phyloP scores from a whole-genome alignment of 2,797 vertebrate species.

The Myiotriccus ornatus region DNA sequence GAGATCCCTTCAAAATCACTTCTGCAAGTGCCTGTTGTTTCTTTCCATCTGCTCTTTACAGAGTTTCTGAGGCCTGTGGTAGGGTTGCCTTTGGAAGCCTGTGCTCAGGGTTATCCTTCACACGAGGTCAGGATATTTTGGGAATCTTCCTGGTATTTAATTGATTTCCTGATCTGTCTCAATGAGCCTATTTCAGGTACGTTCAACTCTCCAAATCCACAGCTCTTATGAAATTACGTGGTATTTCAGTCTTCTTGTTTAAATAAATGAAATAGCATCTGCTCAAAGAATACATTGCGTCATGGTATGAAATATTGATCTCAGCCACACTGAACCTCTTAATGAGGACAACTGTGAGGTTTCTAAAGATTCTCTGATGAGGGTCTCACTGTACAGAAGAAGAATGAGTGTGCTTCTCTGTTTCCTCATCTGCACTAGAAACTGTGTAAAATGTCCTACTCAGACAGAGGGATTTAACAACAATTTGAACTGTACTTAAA shows the following conservation, averaged over 20 bases:
- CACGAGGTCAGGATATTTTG: not conserved
- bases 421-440: not conserved
- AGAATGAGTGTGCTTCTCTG: not conserved
- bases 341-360: not conserved
- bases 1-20: not conserved
- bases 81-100: not conserved
- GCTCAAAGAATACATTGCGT: slow-evolving; percentile 28
- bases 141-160: not conserved
- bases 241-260: not conserved
- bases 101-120: not conserved
- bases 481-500: not conserved
- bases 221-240: not conserved
- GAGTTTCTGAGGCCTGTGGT: not conserved
- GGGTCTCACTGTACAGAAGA: not conserved
- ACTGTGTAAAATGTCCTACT: not conserved
- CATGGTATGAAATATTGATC: not conserved
- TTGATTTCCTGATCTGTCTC: not conserved
- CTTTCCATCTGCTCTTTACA: not conserved
- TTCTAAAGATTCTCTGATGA: not conserved
- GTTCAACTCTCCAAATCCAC: not conserved
- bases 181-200: not conserved
- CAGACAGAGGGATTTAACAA: not conserved
- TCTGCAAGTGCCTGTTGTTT: not conserved
- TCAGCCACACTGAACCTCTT: not conserved
- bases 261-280: not conserved